Percentiles rank a stretch among this genome's conserved stretches.
Evolutionary conservation across 2,888 invertebrate genomes (phyloP).

Genomic region (Drosophila eohydei): DNA sequence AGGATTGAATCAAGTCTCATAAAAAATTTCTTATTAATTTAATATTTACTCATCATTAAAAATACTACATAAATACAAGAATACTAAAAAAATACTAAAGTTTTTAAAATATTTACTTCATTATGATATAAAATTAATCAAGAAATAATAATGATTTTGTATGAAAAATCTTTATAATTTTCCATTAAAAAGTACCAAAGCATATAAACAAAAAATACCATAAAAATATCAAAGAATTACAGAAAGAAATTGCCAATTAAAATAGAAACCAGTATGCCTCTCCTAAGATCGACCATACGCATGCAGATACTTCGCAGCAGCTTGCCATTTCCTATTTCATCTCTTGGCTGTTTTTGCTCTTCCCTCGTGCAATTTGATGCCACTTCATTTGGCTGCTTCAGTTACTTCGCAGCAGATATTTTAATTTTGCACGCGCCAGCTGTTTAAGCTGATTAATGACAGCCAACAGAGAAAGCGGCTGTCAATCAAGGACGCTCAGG

Average conservation of each 20-base stretch:
- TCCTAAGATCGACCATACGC: background rate
- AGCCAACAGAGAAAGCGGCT: constrained; percentile 60
- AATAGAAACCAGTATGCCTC: background rate
- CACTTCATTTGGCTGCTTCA: constrained; percentile 49
- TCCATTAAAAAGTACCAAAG: too few relatives aligned
- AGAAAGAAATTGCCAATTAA: background rate
- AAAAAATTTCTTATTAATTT: background rate
- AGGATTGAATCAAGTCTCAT: background rate
- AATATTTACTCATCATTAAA: too few relatives aligned
- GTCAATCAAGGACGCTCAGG: constrained; percentile 62
- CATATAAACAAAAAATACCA: background rate
- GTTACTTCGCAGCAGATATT: constrained; percentile 47
- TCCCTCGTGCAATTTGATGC: constrained; percentile 43
- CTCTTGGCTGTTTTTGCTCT: background rate
- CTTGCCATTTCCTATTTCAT: background rate
- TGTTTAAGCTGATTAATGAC: constrained; percentile 71
- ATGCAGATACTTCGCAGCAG: background rate
- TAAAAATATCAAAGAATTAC: background rate
- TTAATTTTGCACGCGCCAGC: constrained; percentile 71
- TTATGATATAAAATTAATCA: too few relatives aligned
- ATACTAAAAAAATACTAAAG: too few relatives aligned
- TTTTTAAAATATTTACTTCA: too few relatives aligned
- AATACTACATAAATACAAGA: too few relatives aligned
- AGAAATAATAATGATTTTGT: too few relatives aligned
- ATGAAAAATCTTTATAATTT: too few relatives aligned